Conservation (phyloP, 2,113 vertebrate genomes). For the Tympanuchus pallidicinctus region DNA sequence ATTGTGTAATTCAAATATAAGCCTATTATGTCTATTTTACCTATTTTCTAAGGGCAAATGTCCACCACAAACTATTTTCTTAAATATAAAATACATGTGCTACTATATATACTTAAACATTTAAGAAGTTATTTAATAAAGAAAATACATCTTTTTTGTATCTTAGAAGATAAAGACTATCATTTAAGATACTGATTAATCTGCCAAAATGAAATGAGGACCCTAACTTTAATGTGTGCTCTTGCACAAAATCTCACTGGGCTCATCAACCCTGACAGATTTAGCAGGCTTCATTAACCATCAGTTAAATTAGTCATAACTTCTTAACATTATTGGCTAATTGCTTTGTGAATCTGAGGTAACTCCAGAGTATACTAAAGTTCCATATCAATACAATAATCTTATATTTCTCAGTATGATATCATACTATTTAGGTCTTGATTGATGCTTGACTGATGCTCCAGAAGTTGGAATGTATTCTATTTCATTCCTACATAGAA, state of each 20-base stretch:
- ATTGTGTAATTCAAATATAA: neutral
- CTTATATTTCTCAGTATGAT: conserved; percentile 42
- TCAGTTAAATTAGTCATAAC: conserved; percentile 82
- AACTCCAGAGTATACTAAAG: conserved; percentile 75
- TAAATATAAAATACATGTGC: neutral
- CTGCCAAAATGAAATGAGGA: conserved; percentile 56
- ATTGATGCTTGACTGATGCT: neutral
- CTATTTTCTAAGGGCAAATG: neutral
- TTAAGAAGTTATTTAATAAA: neutral
- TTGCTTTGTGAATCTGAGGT: conserved; percentile 74
- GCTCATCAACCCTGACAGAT: conserved; percentile 74
- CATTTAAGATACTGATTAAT: conserved; percentile 55
- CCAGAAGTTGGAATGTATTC: neutral
- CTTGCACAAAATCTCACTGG: conserved; percentile 63
- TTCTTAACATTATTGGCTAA: conserved; percentile 80
- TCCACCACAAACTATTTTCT: neutral
- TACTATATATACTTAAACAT: neutral
- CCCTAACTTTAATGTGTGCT: conserved; percentile 66
- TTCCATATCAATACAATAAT: conserved; percentile 31
- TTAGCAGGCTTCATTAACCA: conserved; percentile 76
- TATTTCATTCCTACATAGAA: neutral
- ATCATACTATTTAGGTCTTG: conserved; percentile 18
- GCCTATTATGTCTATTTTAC: neutral
- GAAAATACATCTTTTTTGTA: neutral
- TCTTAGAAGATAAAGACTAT: neutral